A percentile compares a stretch with the other conserved stretches of the same genome.
Conservation (phyloP, 2,888 invertebrate species). For the Trichopria drosophilae region DNA sequence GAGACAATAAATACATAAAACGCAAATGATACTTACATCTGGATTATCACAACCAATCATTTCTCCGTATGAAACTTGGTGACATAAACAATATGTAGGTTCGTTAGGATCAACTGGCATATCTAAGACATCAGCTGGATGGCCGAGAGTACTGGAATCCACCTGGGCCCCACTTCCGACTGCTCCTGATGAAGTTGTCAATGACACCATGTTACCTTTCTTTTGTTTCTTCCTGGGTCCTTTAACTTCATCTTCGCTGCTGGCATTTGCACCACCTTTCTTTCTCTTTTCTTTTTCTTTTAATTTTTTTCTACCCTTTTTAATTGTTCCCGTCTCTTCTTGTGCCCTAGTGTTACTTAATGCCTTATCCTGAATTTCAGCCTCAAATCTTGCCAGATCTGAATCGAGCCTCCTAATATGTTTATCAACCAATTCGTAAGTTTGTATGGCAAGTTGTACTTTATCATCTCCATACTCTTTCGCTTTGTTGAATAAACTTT, state of each 20-base stretch:
- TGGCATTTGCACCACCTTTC: conserved; percentile 58
- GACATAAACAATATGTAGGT: conserved; percentile 96
- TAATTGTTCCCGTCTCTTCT: conserved; percentile 68
- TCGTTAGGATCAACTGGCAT: conserved; percentile 97
- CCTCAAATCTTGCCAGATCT: conserved; percentile 94
- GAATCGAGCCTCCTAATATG: conserved; percentile 95
- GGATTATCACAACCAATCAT: conserved; percentile 97
- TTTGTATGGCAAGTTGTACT: conserved; percentile 95
- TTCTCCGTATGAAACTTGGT: conserved; percentile 95
- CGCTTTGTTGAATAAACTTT: conserved; percentile 88
- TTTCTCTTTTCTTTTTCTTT: conserved; percentile 70
- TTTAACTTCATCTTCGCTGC: conserved; percentile 57
- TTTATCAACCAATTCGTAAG: conserved; percentile 97
- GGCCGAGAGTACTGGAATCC: conserved; percentile 62
- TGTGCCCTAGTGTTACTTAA: conserved; percentile 74
- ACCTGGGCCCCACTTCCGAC: conserved; percentile 55
- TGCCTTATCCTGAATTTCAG: conserved; percentile 94
- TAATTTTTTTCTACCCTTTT: conserved; percentile 72
- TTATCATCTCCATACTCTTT: conserved; percentile 97
- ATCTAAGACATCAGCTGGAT: conserved; percentile 86
- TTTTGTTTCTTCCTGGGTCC: conserved; percentile 64
- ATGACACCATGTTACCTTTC: conserved; percentile 58
- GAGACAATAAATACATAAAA: too few relatives aligned
- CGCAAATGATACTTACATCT: conserved; percentile 72
- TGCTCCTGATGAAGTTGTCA: conserved; percentile 50